phyloP scores from a whole-genome alignment of 1,140 invertebrate species.

The Drosophila albomicans region DNA sequence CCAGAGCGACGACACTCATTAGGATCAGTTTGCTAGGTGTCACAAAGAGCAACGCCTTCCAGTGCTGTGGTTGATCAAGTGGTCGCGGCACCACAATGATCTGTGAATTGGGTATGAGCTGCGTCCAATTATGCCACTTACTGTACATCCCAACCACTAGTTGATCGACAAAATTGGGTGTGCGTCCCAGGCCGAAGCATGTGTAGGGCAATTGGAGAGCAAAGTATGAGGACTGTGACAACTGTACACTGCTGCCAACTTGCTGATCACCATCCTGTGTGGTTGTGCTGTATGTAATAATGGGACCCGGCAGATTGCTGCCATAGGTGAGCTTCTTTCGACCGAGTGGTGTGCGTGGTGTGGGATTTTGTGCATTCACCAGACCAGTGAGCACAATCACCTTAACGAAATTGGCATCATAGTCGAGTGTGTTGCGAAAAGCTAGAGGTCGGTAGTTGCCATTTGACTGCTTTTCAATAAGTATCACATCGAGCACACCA shows the following conservation, averaged over 20 bases:
- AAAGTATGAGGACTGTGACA: conserved; percentile 96
- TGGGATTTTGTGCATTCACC: conserved; percentile 89
- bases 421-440: conserved; percentile 94
- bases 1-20: conserved; percentile 95
- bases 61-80: conserved; percentile 90
- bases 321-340: conserved; percentile 93
- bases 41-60: conserved; percentile 97
- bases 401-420: conserved; percentile 98
- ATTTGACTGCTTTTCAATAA: conserved; percentile 88
- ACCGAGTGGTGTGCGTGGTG: conserved; percentile 89
- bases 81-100: conserved; percentile 97
- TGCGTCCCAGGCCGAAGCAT: conserved; percentile 97
- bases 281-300: conserved; percentile 94
- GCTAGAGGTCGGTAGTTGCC: conserved; percentile 87
- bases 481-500: conserved; percentile 91
- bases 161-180: conserved; percentile 98
- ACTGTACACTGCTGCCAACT: conserved; percentile 92
- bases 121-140: conserved; percentile 91
- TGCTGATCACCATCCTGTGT: conserved; percentile 92
- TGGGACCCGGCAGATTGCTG: conserved; percentile 95
- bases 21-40: conserved; percentile 97
- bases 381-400: conserved; percentile 96
- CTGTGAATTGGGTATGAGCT: conserved; percentile 99
- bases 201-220: conserved; percentile 97
- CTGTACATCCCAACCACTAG: conserved; percentile 93